Evolutionary conservation across 2,113 vertebrate species (phyloP).

Genomic region (Sturnira hondurensis): DNA sequence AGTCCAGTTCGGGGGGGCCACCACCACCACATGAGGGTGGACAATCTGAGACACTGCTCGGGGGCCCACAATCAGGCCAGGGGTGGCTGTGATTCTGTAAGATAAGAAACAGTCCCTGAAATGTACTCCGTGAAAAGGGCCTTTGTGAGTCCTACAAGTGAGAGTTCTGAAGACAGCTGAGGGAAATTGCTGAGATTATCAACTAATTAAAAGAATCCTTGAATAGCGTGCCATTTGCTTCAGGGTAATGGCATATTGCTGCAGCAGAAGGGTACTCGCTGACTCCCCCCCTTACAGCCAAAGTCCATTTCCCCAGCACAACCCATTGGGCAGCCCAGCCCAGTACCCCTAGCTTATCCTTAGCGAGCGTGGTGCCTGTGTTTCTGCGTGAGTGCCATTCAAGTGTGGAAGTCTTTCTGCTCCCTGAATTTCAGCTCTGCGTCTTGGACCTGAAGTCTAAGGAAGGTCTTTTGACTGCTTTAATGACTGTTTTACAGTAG

Average conservation of each 20-base stretch:
- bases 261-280: background rate
- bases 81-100: background rate
- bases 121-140: background rate
- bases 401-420: background rate
- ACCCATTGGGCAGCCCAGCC: background rate
- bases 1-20: background rate
- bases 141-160: background rate
- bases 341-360: background rate
- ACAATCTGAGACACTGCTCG: background rate
- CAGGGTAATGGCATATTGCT: background rate
- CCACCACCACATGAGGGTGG: accelerated
- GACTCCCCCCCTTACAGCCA: background rate
- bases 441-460: background rate
- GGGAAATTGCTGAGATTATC: background rate
- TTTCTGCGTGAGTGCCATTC: background rate
- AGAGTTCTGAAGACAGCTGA: background rate
- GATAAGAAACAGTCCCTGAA: background rate
- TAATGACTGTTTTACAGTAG: background rate
- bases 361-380: background rate
- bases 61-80: background rate
- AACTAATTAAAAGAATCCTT: background rate
- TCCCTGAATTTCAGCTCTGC: background rate
- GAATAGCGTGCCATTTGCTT: background rate
- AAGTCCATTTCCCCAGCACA: background rate
- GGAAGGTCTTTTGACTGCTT: background rate